Evolutionary conservation across 2,113 vertebrate genomes (phyloP).

Genomic region (Tupaia tana): DNA sequence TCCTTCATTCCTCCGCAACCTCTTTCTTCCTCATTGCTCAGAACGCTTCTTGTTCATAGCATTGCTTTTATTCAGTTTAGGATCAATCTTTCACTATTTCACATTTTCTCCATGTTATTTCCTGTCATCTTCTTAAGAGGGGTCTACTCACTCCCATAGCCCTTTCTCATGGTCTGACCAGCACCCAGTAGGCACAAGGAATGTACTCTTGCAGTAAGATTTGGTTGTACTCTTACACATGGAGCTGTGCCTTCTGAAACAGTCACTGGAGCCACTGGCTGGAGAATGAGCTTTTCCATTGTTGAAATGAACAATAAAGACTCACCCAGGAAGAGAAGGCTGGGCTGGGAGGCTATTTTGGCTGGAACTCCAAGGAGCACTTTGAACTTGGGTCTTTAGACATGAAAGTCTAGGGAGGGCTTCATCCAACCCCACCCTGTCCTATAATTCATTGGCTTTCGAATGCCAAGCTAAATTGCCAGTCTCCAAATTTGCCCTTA

Average conservation of each 20-base stretch:
- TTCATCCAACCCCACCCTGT: background rate
- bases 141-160: background rate
- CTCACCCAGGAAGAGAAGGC: slow-evolving; percentile 17
- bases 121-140: background rate
- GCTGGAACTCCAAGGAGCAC: slow-evolving; percentile 28
- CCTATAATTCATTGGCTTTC: slow-evolving; percentile 62
- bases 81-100: background rate
- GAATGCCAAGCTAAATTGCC: slow-evolving; percentile 54
- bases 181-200: background rate
- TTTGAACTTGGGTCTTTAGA: slow-evolving; percentile 70
- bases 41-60: background rate
- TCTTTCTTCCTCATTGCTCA: background rate
- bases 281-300: background rate
- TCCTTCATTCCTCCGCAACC: background rate
- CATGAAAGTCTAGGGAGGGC: slow-evolving; percentile 35
- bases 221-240: background rate
- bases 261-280: background rate
- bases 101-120: background rate
- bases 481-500: slow-evolving; percentile 60
- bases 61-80: background rate
- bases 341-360: slow-evolving; percentile 20
- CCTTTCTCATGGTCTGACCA: background rate
- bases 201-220: background rate
- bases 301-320: slow-evolving; percentile 6
- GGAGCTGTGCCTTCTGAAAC: background rate